Percentiles rank a stretch among this genome's conserved stretches.
phyloP scores from a whole-genome alignment of 2,797 vertebrate genomes.

The Lepilemur septentrionalis region DNA sequence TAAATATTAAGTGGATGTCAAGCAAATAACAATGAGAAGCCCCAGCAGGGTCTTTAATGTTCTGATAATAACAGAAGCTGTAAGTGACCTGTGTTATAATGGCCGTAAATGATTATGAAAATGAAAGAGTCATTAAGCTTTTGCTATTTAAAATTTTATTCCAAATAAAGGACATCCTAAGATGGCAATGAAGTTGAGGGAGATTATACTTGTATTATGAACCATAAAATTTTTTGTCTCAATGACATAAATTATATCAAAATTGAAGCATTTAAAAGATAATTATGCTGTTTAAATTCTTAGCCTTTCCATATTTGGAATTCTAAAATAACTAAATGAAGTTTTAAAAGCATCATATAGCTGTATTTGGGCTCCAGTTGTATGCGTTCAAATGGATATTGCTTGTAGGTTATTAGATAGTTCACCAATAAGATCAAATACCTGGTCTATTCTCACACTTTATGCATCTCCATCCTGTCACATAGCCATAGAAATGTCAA shows the following conservation, averaged over 20 bases:
- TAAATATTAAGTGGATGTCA: constrained; percentile 53
- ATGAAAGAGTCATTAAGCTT: constrained; percentile 41
- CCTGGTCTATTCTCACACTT: background rate
- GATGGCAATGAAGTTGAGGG: background rate
- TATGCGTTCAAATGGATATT: background rate
- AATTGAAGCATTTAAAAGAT: constrained; percentile 10
- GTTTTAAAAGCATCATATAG: background rate
- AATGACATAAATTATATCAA: background rate
- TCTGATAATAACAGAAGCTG: constrained; percentile 41
- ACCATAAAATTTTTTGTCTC: background rate
- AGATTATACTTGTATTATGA: background rate
- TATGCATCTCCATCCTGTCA: background rate
- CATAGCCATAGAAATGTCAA: background rate
- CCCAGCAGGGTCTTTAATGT: constrained; percentile 20
- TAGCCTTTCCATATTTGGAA: constrained; percentile 12
- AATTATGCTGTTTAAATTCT: constrained; percentile 12
- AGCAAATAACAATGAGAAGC: constrained; percentile 36
- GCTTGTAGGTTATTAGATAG: background rate
- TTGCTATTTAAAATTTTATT: constrained; percentile 19
- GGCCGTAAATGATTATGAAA: constrained; percentile 29
- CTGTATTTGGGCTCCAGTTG: background rate
- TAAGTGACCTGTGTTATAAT: constrained; percentile 49
- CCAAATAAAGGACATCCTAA: background rate
- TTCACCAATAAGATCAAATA: background rate
- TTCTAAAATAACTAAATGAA: background rate